A percentile compares a stretch with the other conserved stretches of the same genome.
Conservation (phyloP, 2,888 invertebrate species). For the Drosophila atripex region DNA sequence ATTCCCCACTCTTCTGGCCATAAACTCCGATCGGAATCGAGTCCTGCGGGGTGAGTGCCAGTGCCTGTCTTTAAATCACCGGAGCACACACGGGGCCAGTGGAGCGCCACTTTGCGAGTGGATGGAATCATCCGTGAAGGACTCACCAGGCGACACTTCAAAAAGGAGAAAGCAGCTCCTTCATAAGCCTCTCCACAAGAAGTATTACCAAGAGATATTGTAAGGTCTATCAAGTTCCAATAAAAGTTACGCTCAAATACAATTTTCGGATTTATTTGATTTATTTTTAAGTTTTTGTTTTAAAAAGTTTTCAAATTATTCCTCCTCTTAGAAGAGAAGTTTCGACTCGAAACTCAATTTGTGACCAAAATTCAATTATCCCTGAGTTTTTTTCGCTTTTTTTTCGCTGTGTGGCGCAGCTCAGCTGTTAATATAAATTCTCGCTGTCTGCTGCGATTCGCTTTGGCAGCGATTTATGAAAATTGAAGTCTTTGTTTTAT, state of each 20-base stretch:
- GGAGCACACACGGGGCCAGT: conserved; percentile 1
- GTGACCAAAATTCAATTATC: neutral
- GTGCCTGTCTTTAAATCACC: conserved; percentile 16
- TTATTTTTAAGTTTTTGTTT: neutral
- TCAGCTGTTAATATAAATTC: conserved; percentile 73
- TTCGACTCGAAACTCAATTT: neutral
- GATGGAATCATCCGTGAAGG: conserved; percentile 29
- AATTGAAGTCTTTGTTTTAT: conserved; percentile 77
- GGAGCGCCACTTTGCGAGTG: conserved; percentile 31
- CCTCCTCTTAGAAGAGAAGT: too few relatives aligned
- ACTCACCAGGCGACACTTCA: conserved; percentile 4
- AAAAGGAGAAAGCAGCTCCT: too few relatives aligned
- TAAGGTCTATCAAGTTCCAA: too few relatives aligned
- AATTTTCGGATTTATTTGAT: neutral
- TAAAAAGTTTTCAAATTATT: neutral
- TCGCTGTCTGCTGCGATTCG: conserved; percentile 60
- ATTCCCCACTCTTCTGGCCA: conserved; percentile 3
- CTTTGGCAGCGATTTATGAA: conserved; percentile 74
- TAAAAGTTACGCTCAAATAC: neutral
- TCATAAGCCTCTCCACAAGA: too few relatives aligned
- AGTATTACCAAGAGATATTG: too few relatives aligned
- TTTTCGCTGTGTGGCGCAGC: conserved; percentile 34
- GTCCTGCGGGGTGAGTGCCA: conserved; percentile 1
- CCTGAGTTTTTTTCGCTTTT: neutral
- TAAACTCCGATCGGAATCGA: neutral